Percentiles rank a stretch among this genome's conserved stretches.
Conservation (phyloP, 2,113 vertebrate species). For the Strix uralensis region DNA sequence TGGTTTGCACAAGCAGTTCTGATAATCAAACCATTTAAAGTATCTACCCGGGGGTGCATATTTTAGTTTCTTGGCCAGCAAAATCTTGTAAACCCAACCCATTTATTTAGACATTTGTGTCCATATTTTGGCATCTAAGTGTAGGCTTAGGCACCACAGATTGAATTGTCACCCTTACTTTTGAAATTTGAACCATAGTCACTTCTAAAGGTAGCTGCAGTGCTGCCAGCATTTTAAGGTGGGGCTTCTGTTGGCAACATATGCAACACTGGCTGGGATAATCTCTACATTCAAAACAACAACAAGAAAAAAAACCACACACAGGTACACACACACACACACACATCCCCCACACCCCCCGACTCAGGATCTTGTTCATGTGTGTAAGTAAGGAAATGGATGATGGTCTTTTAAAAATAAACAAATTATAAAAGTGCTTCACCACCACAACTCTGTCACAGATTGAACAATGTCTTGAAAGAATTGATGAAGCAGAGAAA, state of each 20-base stretch:
- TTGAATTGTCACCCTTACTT: not conserved
- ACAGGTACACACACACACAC: too few relatives aligned
- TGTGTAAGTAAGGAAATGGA: not conserved
- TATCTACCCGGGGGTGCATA: not conserved
- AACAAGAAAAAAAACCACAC: not conserved
- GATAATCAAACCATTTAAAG: not conserved
- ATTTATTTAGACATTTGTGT: not conserved
- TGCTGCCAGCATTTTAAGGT: not conserved
- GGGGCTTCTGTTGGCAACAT: not conserved
- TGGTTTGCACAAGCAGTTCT: not conserved
- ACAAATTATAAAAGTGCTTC: not conserved
- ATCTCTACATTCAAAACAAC: not conserved
- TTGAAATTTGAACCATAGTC: not conserved
- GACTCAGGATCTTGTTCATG: not conserved
- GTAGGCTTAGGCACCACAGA: not conserved
- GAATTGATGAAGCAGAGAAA: not conserved
- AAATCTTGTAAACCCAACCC: not conserved
- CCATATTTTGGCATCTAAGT: not conserved
- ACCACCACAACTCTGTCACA: not conserved
- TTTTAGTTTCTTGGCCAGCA: not conserved
- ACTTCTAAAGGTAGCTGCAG: not conserved
- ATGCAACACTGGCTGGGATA: not conserved
- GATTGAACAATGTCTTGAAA: not conserved
- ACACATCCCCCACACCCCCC: too few relatives aligned
- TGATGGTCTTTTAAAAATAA: not conserved